These are phyloP conservation scores for Drosophila nannoptera DNA, from an alignment of 1,140 invertebrate species.

Conservation along the genomic window DNA sequence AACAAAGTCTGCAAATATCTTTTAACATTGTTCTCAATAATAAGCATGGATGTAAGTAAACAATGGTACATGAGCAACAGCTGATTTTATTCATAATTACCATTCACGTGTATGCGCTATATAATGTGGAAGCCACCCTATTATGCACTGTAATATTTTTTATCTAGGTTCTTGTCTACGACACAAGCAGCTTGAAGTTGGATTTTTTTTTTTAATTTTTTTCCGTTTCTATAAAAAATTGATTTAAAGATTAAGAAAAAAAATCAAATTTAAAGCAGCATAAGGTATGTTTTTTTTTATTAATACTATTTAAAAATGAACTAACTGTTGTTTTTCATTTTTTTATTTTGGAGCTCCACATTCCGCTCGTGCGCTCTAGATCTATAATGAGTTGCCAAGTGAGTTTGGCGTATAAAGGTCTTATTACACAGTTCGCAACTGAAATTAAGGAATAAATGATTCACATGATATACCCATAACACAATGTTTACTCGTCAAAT, in stretches of 20 bases:
- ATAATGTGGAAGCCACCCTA: slow-evolving; percentile 13
- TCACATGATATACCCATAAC: too few species aligned
- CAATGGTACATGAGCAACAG: slow-evolving; percentile 6
- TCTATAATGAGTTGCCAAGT: slow-evolving; percentile 34
- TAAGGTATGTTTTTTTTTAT: neutral
- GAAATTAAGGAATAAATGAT: neutral
- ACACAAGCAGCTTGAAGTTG: too few species aligned
- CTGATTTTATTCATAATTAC: slow-evolving; percentile 5
- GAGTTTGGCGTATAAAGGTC: slow-evolving; percentile 32
- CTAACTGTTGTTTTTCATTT: slow-evolving; percentile 9
- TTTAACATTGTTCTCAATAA: slow-evolving; percentile 32
- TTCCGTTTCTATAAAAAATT: too few species aligned
- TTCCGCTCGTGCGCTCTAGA: slow-evolving; percentile 40
- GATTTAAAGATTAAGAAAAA: too few species aligned
- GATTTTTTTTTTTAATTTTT: too few species aligned
- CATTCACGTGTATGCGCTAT: slow-evolving; percentile 15
- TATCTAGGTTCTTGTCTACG: too few species aligned
- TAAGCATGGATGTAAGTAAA: slow-evolving; percentile 9
- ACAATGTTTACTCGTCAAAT: neutral
- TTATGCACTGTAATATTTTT: neutral
- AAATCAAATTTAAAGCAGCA: too few species aligned
- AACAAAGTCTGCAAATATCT: slow-evolving; percentile 47
- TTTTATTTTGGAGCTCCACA: slow-evolving; percentile 36
- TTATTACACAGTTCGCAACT: slow-evolving; percentile 42
- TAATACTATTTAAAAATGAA: neutral